Percentiles rank a stretch among this genome's conserved stretches.
Evolutionary conservation across 2,888 invertebrate genomes (phyloP).

Genomic region (Rhagonycha fulva): DNA sequence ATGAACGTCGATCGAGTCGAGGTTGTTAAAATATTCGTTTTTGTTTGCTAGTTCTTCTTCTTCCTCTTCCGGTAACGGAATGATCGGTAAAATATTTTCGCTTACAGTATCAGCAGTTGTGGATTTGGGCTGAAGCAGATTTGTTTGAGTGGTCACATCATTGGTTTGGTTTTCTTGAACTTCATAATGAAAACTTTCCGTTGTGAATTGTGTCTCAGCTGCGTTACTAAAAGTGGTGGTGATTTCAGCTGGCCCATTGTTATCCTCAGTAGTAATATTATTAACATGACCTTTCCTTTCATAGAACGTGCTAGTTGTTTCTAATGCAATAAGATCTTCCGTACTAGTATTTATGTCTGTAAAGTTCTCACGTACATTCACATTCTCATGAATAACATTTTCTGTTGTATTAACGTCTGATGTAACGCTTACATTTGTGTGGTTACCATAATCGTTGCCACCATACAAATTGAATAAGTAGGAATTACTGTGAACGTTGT

Average conservation of each 20-base stretch:
- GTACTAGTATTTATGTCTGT: conserved; percentile 19
- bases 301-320: conserved; percentile 37
- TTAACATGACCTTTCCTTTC: not conserved
- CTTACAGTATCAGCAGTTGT: conserved; percentile 34
- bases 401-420: not conserved
- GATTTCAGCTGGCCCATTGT: conserved; percentile 12
- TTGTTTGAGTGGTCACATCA: conserved; percentile 39
- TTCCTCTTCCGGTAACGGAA: conserved; percentile 36
- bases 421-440: not conserved
- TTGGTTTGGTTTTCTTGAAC: conserved; percentile 40
- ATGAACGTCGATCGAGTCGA: conserved; percentile 33
- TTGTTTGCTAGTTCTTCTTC: conserved; percentile 31
- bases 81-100: conserved; percentile 34
- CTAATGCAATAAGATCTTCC: conserved; percentile 52
- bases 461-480: conserved; percentile 36
- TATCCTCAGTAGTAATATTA: conserved; percentile 6
- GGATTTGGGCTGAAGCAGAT: conserved; percentile 47
- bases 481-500: conserved; percentile 48
- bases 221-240: conserved; percentile 5
- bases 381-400: not conserved
- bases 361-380: not conserved
- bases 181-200: conserved; percentile 41
- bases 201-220: not conserved
- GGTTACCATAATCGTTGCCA: conserved; percentile 6
- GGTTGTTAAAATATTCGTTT: conserved; percentile 36